A percentile compares a stretch with the other conserved stretches of the same genome.
Evolutionary conservation across 2,797 vertebrate species (phyloP).

Genomic region (Centropyge bicolor): DNA sequence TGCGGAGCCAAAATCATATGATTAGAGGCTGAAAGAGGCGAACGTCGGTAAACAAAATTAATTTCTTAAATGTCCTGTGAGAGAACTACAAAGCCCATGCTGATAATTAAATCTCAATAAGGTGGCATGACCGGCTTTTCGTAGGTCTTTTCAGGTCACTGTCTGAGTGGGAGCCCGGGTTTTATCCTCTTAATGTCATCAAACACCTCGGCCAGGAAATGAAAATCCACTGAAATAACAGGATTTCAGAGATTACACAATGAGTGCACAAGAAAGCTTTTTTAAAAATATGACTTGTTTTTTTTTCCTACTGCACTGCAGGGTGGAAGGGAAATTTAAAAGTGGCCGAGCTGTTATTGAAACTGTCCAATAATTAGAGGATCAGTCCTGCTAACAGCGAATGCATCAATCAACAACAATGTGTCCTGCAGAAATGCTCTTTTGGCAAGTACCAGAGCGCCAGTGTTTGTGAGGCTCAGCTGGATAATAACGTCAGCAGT

Average conservation of each 20-base stretch:
- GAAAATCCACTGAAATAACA: constrained; percentile 69
- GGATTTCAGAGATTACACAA: constrained; percentile 63
- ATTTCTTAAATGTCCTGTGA: constrained; percentile 32
- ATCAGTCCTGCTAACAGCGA: background rate
- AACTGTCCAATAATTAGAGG: constrained; percentile 2
- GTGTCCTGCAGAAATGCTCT: background rate
- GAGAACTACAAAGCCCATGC: constrained; percentile 20
- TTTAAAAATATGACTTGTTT: background rate
- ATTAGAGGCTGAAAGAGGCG: constrained; percentile 34
- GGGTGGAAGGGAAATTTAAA: background rate
- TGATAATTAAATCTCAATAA: constrained; percentile 44
- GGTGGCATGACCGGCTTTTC: constrained; percentile 29
- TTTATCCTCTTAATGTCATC: constrained; percentile 63
- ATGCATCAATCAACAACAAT: background rate
- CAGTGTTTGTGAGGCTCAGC: constrained; percentile 1
- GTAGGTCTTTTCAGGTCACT: constrained; percentile 39
- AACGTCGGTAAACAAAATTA: constrained; percentile 47
- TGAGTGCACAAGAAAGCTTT: constrained; percentile 15
- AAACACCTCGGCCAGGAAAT: constrained; percentile 67
- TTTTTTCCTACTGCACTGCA: constrained; percentile 9
- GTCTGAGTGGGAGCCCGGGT: constrained; percentile 1
- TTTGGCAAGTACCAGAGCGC: background rate
- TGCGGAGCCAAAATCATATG: constrained; percentile 34
- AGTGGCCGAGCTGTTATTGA: background rate
- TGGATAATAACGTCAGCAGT: constrained; percentile 19